Evolutionary conservation across 2,888 invertebrate species (phyloP).

Genomic region (Spodoptera exigua): DNA sequence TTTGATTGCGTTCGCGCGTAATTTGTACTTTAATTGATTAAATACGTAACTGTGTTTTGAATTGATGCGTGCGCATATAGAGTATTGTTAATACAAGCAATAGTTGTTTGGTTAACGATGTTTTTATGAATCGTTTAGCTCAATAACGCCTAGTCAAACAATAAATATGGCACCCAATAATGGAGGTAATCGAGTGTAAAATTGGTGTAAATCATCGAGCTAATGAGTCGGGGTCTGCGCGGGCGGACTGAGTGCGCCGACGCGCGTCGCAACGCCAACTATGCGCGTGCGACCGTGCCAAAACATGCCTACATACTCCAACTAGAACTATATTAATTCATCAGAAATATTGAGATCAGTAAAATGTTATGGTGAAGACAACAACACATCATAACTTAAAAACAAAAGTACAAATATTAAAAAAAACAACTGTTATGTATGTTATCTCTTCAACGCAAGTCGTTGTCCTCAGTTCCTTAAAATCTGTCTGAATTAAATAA

Average conservation of each 20-base stretch:
- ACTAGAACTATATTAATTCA: conserved; percentile 30
- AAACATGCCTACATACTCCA: conserved; percentile 22
- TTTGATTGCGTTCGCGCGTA: conserved; percentile 37
- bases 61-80: conserved; percentile 3
- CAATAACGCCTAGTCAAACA: conserved; percentile 18
- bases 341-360: conserved; percentile 13
- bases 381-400: neutral
- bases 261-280: conserved; percentile 49
- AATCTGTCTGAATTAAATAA: too few relatives aligned
- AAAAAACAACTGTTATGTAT: too few relatives aligned
- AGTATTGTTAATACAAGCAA: conserved; percentile 4
- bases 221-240: conserved; percentile 47
- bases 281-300: conserved; percentile 58
- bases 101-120: conserved; percentile 4
- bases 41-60: conserved; percentile 27
- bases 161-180: conserved; percentile 41
- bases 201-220: conserved; percentile 54
- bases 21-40: conserved; percentile 25
- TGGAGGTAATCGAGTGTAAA: conserved; percentile 47
- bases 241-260: conserved; percentile 34
- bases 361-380: neutral
- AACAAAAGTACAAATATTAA: neutral
- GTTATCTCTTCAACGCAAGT: too few relatives aligned
- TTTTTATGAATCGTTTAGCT: conserved; percentile 30
- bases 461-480: too few relatives aligned